Conservation (phyloP, 1,140 invertebrate species). For the Drosophila mayri region DNA sequence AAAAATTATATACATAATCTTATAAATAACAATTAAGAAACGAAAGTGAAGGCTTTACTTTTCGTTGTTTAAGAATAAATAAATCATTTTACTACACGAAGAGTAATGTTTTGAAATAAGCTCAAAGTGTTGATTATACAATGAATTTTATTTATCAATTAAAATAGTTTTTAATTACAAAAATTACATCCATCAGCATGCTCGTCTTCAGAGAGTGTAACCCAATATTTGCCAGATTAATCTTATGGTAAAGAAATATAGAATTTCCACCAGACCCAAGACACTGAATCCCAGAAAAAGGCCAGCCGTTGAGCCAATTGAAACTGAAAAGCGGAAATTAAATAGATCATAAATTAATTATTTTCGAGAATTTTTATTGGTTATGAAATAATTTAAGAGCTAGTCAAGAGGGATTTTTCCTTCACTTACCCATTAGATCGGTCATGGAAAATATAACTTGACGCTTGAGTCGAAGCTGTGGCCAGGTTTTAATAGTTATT, state of each 20-base stretch:
- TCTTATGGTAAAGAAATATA: conserved; percentile 88
- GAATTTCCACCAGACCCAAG: conserved; percentile 88
- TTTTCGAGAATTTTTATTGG: neutral
- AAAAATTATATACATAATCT: conserved; percentile 18
- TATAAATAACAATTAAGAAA: conserved; percentile 28
- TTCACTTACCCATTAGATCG: conserved; percentile 72
- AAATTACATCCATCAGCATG: neutral
- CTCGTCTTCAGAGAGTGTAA: conserved; percentile 54
- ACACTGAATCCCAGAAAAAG: conserved; percentile 90
- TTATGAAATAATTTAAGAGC: neutral
- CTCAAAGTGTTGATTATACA: neutral
- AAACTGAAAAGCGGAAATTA: conserved; percentile 83
- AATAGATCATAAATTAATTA: neutral
- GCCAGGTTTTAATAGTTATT: conserved; percentile 64
- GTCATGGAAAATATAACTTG: conserved; percentile 82
- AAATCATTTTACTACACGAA: conserved; percentile 23
- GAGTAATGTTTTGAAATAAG: neutral
- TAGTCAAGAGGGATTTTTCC: neutral
- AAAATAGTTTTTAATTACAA: neutral
- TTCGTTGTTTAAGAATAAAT: conserved; percentile 14
- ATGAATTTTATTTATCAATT: neutral
- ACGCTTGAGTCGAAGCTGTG: conserved; percentile 63
- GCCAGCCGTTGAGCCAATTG: conserved; percentile 89
- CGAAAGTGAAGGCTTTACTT: neutral
- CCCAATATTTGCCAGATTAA: conserved; percentile 86